A percentile compares a stretch with the other conserved stretches of the same genome.
phyloP scores from a whole-genome alignment of 1,140 invertebrate species.

The Oreohelix idahoensis region DNA sequence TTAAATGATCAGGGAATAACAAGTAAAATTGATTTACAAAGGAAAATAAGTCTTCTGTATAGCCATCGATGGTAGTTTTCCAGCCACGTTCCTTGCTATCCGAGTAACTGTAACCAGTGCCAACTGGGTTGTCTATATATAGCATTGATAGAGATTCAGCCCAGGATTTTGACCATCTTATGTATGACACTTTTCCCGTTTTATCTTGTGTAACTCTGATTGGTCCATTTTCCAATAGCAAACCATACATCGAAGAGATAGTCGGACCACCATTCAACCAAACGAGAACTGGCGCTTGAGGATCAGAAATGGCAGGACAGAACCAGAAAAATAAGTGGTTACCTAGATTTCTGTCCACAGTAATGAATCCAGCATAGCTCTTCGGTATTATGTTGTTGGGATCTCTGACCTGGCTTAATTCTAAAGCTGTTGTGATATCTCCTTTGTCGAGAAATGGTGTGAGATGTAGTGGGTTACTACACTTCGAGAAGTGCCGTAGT shows the following conservation, averaged over 20 bases:
- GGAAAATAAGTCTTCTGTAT: conserved; percentile 60
- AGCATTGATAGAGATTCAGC: conserved; percentile 82
- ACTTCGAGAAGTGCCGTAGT: background rate
- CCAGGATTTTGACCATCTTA: conserved; percentile 76
- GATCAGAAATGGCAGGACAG: conserved; percentile 86
- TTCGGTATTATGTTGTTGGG: background rate
- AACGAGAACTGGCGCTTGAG: conserved; percentile 78
- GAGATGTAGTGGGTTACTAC: background rate
- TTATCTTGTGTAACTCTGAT: conserved; percentile 41
- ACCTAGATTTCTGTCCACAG: conserved; percentile 82
- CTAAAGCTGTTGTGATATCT: background rate
- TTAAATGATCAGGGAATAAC: conserved; percentile 66
- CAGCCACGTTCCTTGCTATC: conserved; percentile 63
- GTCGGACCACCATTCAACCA: conserved; percentile 90
- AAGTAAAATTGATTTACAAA: conserved; percentile 72
- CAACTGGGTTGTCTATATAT: conserved; percentile 91
- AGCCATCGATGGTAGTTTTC: conserved; percentile 71
- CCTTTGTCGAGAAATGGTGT: background rate
- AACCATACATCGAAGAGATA: conserved; percentile 59
- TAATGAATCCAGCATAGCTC: conserved; percentile 79
- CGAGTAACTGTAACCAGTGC: conserved; percentile 69
- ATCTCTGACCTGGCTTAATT: background rate
- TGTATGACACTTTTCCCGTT: conserved; percentile 41
- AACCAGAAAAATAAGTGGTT: conserved; percentile 91
- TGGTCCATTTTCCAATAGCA: conserved; percentile 49